Base-by-base conservation (phyloP, 2,888 invertebrate species). In the Sesamia inferens region DNA sequence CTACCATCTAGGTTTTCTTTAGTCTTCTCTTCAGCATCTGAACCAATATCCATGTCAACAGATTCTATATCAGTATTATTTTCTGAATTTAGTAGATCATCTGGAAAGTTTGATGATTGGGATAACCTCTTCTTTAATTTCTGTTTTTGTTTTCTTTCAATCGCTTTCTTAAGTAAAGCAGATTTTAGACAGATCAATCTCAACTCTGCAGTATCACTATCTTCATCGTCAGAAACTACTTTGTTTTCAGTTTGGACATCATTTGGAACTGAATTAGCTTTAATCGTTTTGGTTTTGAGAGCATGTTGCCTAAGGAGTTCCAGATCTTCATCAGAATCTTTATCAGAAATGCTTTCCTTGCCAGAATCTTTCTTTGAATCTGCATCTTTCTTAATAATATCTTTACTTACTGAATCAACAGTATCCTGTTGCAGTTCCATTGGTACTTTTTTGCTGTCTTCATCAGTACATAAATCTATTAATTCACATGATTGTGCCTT, bases 141-240 rank as follows among this genome's bases (percentile, higher is more conserved):
- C 82, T 94, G 93, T 74, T 95, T 95, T 79, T 91, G 92, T 90
- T 97, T 97, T 88, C 97, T 95, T 89, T 97, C 96, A 81, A 96
- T 96, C 74, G 97, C 97, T 90, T 97, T 97, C 85, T 97, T 97
- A 59, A 97, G 87, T 61, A 97, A 93, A 10, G 97, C 97, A n/a
- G 97, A 97, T 84, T 97, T 97, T n/a, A 97, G 92, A 70, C 97
- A 97, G 81, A 97, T 97, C 83, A 97, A 91, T 82, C 97, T 94
- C 65, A 97, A 91, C 84, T 97, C 96, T 68, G 97, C 92, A 78
- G 97, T 97, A 87, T 97, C 97, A 88, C 96, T 97, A 81, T 97
- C 97, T 85, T 96, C 96, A 78, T 97, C 96, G 77, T 96, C 96
- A 64, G 94, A 94, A 44, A 87, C 55, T 68, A 75, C 70, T 85